Base-by-base conservation (phyloP, 2,888 invertebrate genomes). In the Clivina fossor region DNA sequence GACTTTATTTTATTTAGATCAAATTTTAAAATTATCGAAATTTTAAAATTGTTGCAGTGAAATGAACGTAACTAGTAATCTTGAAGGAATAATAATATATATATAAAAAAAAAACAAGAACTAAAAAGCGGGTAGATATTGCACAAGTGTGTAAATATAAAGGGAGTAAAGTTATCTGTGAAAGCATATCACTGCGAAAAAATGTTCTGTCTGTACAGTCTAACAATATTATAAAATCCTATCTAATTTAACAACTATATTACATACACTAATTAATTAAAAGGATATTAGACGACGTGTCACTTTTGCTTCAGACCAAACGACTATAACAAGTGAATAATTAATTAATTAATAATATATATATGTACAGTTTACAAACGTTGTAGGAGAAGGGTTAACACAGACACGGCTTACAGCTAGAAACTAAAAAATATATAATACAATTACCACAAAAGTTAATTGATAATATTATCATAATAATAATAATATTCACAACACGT, bases 201-300 rank as follows among this genome's bases (percentile, higher is more conserved):
- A n/a, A n/a, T n/a, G 20, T 43, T 63, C 67, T 70, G n/a, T n/a
- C n/a, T n/a, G 68, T 70, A 71, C 71, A 70, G 66, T 67, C 66
- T 71, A 69, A 64, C 64, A 64, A 66, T 67, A 66, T 66, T 66
- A 67, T 66, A 67, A 66, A 66, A 68, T 46, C 46, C 54, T 54
- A 55, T 46, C 55, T 55, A 46, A 28, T 38, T 43, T 55, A 55
- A 47, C 47, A 55, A 55, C 38, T 47, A 55, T 47, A 40, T 55
- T 55, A 55, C 55, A 55, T 38, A 55, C 44, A 53, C 44, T 55
- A 55, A 43, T 26, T 26, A n/a, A n/a, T 19, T 38, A n/a, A 16
- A 33, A 33, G 43, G 41, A 24, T 51, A 43, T 22, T 49, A 38
- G 37, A 49, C n/a, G n/a, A n/a, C 38, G 49, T 37, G 38, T 38